A percentile compares a stretch with the other conserved stretches of the same genome.
Evolutionary conservation across 2,113 vertebrate genomes (phyloP).

Genomic region (Lasiurus cinereus): DNA sequence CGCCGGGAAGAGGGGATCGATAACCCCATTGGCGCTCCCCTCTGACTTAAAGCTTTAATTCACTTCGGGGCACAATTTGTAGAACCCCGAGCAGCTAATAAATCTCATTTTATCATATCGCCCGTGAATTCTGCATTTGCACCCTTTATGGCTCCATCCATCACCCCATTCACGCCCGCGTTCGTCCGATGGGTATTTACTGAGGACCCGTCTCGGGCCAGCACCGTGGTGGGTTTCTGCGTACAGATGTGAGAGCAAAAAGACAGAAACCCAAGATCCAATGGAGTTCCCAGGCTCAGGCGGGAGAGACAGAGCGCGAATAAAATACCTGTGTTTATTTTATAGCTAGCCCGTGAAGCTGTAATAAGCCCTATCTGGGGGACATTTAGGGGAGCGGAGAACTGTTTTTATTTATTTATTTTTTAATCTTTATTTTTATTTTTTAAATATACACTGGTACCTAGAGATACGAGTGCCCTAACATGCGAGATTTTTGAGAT

Average conservation of each 20-base stretch:
- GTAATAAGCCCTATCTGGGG: background rate
- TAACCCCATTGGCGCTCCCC: conserved; percentile 28
- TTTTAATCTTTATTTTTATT: too few species aligned
- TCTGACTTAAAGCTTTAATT: conserved; percentile 63
- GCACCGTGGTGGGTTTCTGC: background rate
- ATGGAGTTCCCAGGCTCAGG: background rate
- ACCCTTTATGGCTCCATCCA: background rate
- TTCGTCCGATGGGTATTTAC: background rate
- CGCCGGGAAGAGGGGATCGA: conserved; percentile 69
- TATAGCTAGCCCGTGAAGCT: background rate
- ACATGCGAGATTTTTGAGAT: too few species aligned
- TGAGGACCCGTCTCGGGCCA: background rate
- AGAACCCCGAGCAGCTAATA: background rate
- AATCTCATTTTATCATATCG: background rate
- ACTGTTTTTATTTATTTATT: too few species aligned
- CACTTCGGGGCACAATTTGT: background rate
- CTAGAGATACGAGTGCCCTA: too few species aligned
- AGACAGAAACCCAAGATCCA: background rate
- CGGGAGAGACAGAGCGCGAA: background rate
- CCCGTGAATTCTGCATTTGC: conserved; percentile 14
- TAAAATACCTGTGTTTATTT: background rate
- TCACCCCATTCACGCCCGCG: too few species aligned
- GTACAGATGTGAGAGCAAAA: background rate
- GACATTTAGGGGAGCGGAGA: too few species aligned
- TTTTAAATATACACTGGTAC: too few species aligned